Base-by-base conservation (phyloP, 2,113 vertebrate species). In the Hemiprocne comata region DNA sequence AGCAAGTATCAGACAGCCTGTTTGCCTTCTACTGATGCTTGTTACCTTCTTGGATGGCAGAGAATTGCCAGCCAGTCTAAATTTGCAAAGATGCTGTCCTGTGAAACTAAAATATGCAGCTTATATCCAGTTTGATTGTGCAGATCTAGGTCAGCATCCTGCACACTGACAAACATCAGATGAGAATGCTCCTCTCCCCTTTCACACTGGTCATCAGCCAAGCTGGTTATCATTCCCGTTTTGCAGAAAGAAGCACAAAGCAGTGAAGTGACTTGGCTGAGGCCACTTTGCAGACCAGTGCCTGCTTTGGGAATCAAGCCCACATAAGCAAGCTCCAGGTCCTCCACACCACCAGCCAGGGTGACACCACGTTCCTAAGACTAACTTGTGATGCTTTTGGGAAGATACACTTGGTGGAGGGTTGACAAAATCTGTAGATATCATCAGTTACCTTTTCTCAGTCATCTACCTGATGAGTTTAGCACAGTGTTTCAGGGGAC, bases 91-190 rank as follows among this genome's bases (percentile, higher is more conserved):
- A 70, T 64, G 79, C 89, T 89, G 95, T 87, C 80, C 94, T 72
- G 17, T 13, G 61, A 28, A 86, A 34, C 79, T 57, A 55, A 20
- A 8, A 60, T 17, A 8, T 2, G 23, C 10, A 71, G 83, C 69
- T 65, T 34, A 66, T 20, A 94, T 7, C 36, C 75, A 77, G 46
- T 77, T 53, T 19, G 90, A 81, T 55, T 16, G 86, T 25, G 38
- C 73, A 87, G 86, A 96, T 96, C 83, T 95, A 82, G 94, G 96
- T 96, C 96, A 97, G 86, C 94, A 76, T 46, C 89, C 77, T 11
- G 31, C 77, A 61, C 29, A 72, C 83, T 95, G 91, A 93, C 91
- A 94, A 82, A 85, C 7, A 33, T 89, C 87, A 69, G 6, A 76
- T 6, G 66, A 85, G 70, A 87, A 87, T 10, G 82, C 28, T 89